Evolutionary conservation across 2,113 vertebrate genomes (phyloP).

Genomic region (Oceanites oceanicus): DNA sequence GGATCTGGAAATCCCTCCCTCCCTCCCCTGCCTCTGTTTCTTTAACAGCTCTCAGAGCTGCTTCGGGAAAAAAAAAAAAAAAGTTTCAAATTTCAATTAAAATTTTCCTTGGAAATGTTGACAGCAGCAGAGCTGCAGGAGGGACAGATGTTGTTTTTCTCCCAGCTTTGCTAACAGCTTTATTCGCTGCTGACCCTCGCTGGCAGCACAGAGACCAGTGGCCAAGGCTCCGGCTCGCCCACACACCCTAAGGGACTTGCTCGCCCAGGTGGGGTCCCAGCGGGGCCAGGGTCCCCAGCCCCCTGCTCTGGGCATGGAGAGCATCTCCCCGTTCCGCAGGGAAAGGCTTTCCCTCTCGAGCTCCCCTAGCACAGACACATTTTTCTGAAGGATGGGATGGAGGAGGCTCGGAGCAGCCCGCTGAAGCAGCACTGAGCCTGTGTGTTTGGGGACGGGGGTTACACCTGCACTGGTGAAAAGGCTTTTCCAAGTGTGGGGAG

Average conservation of each 20-base stretch:
- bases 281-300: not conserved
- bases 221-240: not conserved
- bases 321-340: not conserved
- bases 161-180: not conserved
- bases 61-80: not conserved
- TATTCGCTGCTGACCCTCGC: not conserved
- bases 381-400: not conserved
- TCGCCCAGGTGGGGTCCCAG: not conserved
- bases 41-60: not conserved
- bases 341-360: not conserved
- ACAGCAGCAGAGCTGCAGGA: not conserved
- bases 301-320: not conserved
- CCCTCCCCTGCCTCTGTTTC: not conserved
- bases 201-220: not conserved
- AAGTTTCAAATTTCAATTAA: not conserved
- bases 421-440: not conserved
- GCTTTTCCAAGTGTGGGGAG: not conserved
- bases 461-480: not conserved
- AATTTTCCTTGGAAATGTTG: not conserved
- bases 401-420: not conserved
- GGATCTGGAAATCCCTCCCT: not conserved
- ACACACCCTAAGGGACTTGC: not conserved
- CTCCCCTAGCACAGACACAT: not conserved
- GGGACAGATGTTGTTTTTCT: slow-evolving; percentile 11
- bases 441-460: not conserved